These are phyloP conservation scores for Drosophila sp. DNA, from an alignment of 1,140 invertebrate genomes.

Conservation along the genomic window DNA sequence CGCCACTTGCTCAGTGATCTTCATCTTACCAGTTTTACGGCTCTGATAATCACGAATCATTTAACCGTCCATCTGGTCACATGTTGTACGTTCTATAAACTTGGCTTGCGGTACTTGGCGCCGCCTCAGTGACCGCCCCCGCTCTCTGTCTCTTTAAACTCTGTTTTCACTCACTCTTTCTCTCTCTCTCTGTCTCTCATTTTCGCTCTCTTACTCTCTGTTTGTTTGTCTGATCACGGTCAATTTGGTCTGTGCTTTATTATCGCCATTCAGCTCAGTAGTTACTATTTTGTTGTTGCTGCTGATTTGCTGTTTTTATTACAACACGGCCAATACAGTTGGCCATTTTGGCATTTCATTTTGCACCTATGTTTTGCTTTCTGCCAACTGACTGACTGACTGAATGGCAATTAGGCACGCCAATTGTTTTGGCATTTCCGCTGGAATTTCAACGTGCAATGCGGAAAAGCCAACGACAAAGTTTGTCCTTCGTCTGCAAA, in stretches of 20 bases:
- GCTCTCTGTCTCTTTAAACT: constrained; percentile 3
- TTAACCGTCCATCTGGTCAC: constrained; percentile 39
- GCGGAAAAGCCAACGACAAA: constrained; percentile 45
- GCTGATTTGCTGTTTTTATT: constrained; percentile 31
- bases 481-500: constrained; percentile 56
- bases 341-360: constrained; percentile 50
- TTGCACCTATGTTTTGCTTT: constrained; percentile 60
- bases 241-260: constrained; percentile 49
- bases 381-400: constrained; percentile 24
- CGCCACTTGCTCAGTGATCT: background rate
- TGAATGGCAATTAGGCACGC: constrained; percentile 63
- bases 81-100: constrained; percentile 50
- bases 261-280: constrained; percentile 20
- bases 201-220: background rate
- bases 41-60: constrained; percentile 41
- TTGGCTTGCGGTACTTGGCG: constrained; percentile 64
- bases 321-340: constrained; percentile 48
- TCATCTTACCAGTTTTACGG: constrained; percentile 19
- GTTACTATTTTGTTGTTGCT: constrained; percentile 25
- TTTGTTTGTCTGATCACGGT: constrained; percentile 41
- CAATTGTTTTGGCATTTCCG: constrained; percentile 71
- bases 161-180: background rate
- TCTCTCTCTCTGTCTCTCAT: constrained; percentile 2
- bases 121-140: constrained; percentile 58
- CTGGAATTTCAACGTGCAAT: constrained; percentile 53